phyloP scores from a whole-genome alignment of 2,797 vertebrate species.

The Neosilurus hyrtlii region DNA sequence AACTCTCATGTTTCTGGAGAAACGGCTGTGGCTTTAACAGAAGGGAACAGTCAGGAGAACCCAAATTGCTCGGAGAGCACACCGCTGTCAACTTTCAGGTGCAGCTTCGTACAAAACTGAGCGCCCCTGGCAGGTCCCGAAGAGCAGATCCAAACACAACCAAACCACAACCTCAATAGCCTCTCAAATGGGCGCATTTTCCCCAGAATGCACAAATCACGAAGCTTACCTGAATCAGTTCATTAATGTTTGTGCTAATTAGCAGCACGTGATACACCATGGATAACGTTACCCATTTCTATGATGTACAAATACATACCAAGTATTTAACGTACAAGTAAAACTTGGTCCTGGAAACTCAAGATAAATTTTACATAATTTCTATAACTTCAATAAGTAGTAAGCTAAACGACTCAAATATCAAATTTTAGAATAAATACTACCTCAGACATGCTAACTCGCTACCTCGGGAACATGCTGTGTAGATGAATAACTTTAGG shows the following conservation, averaged over 20 bases:
- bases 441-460: too few species aligned
- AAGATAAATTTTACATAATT: too few species aligned
- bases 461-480: too few species aligned
- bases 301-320: neutral
- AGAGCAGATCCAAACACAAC: too few species aligned
- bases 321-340: too few species aligned
- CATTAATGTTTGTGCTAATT: neutral
- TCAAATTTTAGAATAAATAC: too few species aligned
- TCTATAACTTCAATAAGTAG: too few species aligned
- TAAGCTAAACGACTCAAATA: too few species aligned
- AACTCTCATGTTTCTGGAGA: neutral
- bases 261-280: neutral
- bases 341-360: too few species aligned
- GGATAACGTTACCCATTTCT: neutral
- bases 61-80: neutral
- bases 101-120: neutral
- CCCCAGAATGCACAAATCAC: neutral
- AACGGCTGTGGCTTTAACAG: neutral
- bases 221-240: neutral
- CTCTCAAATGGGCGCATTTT: neutral
- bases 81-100: slow-evolving; percentile 12
- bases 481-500: too few species aligned
- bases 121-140: neutral
- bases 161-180: neutral
- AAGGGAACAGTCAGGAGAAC: neutral